phyloP scores from a whole-genome alignment of 2,797 vertebrate species.

The Pantherophis alleghaniensis region DNA sequence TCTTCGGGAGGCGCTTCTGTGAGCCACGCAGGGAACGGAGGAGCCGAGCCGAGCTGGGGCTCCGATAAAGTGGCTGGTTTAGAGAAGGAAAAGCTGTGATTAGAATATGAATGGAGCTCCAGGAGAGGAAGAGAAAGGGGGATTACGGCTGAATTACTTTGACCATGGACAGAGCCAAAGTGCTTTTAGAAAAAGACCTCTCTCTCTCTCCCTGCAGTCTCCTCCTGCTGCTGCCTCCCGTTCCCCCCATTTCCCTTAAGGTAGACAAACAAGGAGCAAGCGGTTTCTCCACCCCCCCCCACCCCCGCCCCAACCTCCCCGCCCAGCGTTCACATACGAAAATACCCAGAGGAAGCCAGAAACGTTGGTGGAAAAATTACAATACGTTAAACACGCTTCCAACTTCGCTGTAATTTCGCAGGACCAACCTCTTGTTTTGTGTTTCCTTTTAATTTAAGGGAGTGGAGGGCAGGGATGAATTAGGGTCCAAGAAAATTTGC shows the following conservation, averaged over 20 bases:
- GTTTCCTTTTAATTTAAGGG: background rate
- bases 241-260: background rate
- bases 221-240: background rate
- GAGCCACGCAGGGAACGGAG: constrained; percentile 82
- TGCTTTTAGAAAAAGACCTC: constrained; percentile 55
- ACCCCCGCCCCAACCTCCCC: background rate
- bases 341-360: background rate
- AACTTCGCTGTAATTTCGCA: background rate
- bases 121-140: constrained; percentile 91
- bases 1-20: constrained; percentile 66
- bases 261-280: background rate
- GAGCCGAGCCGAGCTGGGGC: constrained; percentile 89
- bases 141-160: constrained; percentile 97
- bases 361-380: background rate
- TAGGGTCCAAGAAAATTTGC: background rate
- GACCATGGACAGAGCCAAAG: constrained; percentile 88
- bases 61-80: constrained; percentile 93
- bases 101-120: constrained; percentile 99
- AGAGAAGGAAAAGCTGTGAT: constrained; percentile 98
- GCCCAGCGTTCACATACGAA: background rate
- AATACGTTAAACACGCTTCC: background rate
- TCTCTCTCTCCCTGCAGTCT: constrained; percentile 4
- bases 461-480: background rate
- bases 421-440: too few species aligned
- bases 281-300: background rate